phyloP scores from a whole-genome alignment of 2,888 invertebrate species.

The Drosophila gaucha region DNA sequence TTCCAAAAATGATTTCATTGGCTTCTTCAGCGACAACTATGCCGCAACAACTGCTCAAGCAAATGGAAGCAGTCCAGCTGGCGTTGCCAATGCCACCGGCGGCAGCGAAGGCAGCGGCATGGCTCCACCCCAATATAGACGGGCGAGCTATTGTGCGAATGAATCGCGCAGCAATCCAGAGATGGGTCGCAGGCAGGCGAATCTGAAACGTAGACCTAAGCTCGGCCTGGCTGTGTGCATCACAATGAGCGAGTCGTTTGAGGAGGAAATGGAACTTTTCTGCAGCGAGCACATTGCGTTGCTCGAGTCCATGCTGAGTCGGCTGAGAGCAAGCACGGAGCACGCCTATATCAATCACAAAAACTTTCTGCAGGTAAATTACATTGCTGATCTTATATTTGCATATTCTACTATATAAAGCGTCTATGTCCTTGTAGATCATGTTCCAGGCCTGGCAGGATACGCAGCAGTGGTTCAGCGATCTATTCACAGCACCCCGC shows the following conservation, averaged over 20 bases:
- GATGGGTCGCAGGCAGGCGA: constrained; percentile 76
- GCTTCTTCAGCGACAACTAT: constrained; percentile 82
- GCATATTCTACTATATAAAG: background rate
- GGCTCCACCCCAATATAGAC: constrained; percentile 73
- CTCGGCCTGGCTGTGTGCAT: constrained; percentile 89
- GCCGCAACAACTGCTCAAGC: constrained; percentile 18
- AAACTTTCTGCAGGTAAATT: constrained; percentile 86
- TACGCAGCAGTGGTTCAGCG: constrained; percentile 86
- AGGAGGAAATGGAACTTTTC: constrained; percentile 89
- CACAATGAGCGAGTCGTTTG: constrained; percentile 86
- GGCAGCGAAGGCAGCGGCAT: constrained; percentile 81
- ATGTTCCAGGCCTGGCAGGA: constrained; percentile 86
- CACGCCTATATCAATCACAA: constrained; percentile 87
- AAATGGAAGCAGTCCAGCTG: constrained; percentile 25
- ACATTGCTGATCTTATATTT: constrained; percentile 73
- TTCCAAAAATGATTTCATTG: constrained; percentile 84
- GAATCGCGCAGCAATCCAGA: constrained; percentile 84
- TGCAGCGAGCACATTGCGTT: constrained; percentile 92
- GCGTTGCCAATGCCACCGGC: constrained; percentile 33
- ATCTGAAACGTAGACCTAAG: constrained; percentile 85
- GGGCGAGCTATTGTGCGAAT: constrained; percentile 78
- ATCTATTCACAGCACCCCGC: constrained; percentile 89
- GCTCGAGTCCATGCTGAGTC: constrained; percentile 89
- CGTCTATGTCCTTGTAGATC: constrained; percentile 67
- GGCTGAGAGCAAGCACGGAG: constrained; percentile 89